phyloP scores from a whole-genome alignment of 2,113 vertebrate species.

The Piprites chloris region DNA sequence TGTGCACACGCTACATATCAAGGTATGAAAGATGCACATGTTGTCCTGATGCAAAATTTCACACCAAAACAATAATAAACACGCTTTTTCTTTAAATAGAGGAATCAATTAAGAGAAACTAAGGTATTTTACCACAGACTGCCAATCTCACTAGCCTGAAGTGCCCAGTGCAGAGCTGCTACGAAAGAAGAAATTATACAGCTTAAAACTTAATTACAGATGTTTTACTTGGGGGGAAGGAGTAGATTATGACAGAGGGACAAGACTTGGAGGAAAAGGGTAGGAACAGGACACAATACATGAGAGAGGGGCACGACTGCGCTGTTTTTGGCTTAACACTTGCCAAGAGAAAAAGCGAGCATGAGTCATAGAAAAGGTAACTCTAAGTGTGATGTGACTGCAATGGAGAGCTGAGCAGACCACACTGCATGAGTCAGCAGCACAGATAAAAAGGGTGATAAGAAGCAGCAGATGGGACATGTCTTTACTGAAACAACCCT shows the following conservation, averaged over 20 bases:
- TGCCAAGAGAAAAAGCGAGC: conserved; percentile 39
- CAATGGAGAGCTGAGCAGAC: conserved; percentile 44
- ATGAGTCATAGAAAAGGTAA: conserved; percentile 64
- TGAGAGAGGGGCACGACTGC: neutral
- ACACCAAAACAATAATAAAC: neutral
- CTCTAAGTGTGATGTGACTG: conserved; percentile 40
- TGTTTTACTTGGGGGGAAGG: neutral
- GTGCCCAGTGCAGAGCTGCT: neutral
- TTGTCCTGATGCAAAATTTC: neutral
- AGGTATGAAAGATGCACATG: neutral
- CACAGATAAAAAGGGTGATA: conserved; percentile 63
- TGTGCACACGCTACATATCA: neutral
- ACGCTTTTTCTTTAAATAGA: neutral
- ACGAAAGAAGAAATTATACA: neutral
- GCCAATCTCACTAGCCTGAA: neutral
- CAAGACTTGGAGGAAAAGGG: neutral
- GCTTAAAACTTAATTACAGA: neutral
- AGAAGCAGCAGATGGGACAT: conserved; percentile 57
- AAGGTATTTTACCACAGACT: neutral
- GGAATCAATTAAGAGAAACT: neutral
- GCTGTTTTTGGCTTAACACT: conserved; percentile 5
- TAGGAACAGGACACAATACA: neutral
- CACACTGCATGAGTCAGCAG: conserved; percentile 53
- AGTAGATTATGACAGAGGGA: neutral
- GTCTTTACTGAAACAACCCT: conserved; percentile 49